These are phyloP conservation scores for Corella eumyota DNA, from an alignment of 23 tunicate species.

Conservation along the genomic window DNA sequence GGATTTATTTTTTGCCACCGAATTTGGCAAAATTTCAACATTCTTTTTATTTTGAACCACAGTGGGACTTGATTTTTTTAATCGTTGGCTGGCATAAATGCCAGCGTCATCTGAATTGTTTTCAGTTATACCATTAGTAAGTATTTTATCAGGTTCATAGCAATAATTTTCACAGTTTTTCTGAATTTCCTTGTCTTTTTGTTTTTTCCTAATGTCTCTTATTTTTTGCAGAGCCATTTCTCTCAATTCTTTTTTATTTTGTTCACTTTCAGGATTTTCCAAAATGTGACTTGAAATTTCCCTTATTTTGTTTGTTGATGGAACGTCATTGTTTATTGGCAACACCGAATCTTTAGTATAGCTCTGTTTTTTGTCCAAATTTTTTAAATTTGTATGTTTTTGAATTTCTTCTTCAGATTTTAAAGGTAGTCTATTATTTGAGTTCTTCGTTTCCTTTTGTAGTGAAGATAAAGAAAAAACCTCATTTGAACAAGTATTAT, in stretches of 20 bases:
- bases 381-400: neutral
- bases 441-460: too few relatives aligned
- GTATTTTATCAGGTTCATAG: neutral
- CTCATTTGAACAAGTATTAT: too few relatives aligned
- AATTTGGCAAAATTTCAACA: neutral
- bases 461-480: too few relatives aligned
- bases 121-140: neutral
- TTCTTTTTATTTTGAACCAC: neutral
- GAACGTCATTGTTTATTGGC: neutral
- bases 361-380: neutral
- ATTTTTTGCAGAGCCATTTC: conserved; percentile 9
- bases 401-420: too few relatives aligned
- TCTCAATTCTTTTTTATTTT: conserved; percentile 5
- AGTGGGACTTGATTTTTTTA: conserved; percentile 6
- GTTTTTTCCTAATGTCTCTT: neutral
- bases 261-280: neutral
- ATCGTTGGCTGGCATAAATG: conserved; percentile 36
- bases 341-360: neutral
- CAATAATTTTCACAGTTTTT: neutral
- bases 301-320: neutral
- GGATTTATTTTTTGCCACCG: neutral
- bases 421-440: too few relatives aligned
- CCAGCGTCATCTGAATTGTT: conserved; percentile 6
- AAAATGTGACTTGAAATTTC: neutral
- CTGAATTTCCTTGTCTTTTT: neutral